Percentiles rank a stretch among this genome's conserved stretches.
Evolutionary conservation across 2,797 vertebrate genomes (phyloP).

Genomic region (Leuciscus waleckii): DNA sequence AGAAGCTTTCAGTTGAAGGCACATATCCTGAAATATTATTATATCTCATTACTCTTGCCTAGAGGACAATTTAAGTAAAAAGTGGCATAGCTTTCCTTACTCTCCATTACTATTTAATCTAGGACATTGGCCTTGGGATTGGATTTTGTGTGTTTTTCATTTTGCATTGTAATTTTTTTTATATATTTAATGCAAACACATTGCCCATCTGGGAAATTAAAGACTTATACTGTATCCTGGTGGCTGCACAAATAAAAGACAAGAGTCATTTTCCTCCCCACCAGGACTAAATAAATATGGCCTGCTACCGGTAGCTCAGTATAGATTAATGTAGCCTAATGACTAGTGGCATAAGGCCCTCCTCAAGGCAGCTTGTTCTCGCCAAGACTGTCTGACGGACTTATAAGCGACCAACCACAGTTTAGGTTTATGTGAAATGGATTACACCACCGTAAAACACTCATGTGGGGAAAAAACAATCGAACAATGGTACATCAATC

Average conservation of each 20-base stretch:
- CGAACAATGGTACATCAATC: background rate
- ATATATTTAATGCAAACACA: conserved; percentile 2
- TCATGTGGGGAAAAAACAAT: background rate
- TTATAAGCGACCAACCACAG: background rate
- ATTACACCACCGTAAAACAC: background rate
- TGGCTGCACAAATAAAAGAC: background rate
- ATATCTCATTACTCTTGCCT: conserved; percentile 4
- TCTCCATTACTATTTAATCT: conserved; percentile 18
- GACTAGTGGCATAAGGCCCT: background rate
- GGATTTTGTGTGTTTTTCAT: conserved; percentile 35
- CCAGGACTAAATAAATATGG: background rate
- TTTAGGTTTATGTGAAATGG: background rate
- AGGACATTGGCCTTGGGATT: conserved; percentile 4
- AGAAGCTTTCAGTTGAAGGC: background rate
- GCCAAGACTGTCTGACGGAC: background rate
- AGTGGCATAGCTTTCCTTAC: background rate
- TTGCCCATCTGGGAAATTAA: conserved; percentile 37
- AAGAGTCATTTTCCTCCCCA: background rate
- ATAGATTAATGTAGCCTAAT: background rate
- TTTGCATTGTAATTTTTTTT: conserved; percentile 13
- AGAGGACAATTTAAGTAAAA: conserved; percentile 13
- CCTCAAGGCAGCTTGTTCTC: background rate
- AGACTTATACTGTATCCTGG: conserved; percentile 4
- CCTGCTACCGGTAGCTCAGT: background rate
- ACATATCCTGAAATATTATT: background rate